phyloP scores from a whole-genome alignment of 2,797 vertebrate species.

The Merluccius polli region DNA sequence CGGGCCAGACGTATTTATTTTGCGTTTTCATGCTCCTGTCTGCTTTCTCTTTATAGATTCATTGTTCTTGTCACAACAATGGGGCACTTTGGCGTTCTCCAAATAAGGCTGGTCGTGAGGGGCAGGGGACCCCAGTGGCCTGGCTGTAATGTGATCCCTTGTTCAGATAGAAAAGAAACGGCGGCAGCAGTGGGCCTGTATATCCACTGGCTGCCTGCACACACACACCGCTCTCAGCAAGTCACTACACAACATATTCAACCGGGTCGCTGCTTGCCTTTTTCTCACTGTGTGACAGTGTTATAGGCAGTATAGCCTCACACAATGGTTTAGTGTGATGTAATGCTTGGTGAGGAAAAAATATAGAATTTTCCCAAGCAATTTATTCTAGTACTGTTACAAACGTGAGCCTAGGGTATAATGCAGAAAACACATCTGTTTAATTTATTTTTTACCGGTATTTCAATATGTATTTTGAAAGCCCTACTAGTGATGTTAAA shows the following conservation, averaged over 20 bases:
- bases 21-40: conserved; percentile 54
- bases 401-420: background rate
- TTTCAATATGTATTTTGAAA: background rate
- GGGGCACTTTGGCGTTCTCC: conserved; percentile 52
- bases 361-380: background rate
- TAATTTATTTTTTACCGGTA: background rate
- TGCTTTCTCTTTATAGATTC: conserved; percentile 60
- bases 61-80: conserved; percentile 70
- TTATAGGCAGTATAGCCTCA: background rate
- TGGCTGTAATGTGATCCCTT: conserved; percentile 43
- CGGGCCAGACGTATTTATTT: conserved; percentile 52
- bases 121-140: conserved; percentile 32
- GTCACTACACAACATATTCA: background rate
- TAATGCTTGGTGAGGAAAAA: background rate
- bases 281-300: background rate
- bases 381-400: background rate
- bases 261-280: background rate
- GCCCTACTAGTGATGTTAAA: background rate
- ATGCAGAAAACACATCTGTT: no score
- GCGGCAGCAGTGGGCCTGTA: background rate
- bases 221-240: background rate
- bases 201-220: background rate
- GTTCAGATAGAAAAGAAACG: conserved; percentile 20
- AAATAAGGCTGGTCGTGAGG: conserved; percentile 58
- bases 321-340: background rate